Evolutionary conservation across 2,888 invertebrate genomes (phyloP), one percentile per base, ranked within the genome.

Genomic region (Parthenolecanium corni): DNA sequence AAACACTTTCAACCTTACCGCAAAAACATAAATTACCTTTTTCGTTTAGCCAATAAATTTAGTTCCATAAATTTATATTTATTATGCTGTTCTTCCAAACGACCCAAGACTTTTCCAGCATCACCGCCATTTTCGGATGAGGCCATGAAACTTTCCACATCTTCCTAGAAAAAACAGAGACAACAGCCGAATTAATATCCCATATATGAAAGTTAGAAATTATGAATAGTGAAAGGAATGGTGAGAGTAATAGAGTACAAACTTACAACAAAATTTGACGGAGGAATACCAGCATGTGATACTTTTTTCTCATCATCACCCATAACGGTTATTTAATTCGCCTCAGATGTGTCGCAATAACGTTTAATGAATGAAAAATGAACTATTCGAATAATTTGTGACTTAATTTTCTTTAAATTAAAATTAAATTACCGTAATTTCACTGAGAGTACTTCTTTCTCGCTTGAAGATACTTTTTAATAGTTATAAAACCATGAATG

Each of bases 1-100:
- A n/a, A n/a, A n/a, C n/a, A n/a, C n/a, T n/a, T n/a, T n/a, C n/a
- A n/a, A n/a, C n/a, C n/a, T n/a, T n/a, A n/a, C n/a, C n/a, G n/a
- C n/a, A 57, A 36, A 25, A 40, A 25, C 38, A 54, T 25, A 23
- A 64, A 52, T 51, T 69, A 78, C 74, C 92, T 82, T 70, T 86
- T 83, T 68, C 89, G 85, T 70, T 93, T 91, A 14, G 89, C 85
- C 61, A 84, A 80, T 67, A 97, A 79, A 74, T 92, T 94, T 70
- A 84, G 85, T 76, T 97, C 96, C 91, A 97, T 93, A 73, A 92
- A 91, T 76, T 95, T 94, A 74, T 96, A 96, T 79, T 96, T 95
- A 65, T 86, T 86, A 76, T 94, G 92, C 72, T 88, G 88, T 72
- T 95, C 95, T 73, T 97, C 95, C 65, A 96, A 77, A 70, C 80